Conservation (phyloP, 2,113 vertebrate genomes). For the Tetrax tetrax region DNA sequence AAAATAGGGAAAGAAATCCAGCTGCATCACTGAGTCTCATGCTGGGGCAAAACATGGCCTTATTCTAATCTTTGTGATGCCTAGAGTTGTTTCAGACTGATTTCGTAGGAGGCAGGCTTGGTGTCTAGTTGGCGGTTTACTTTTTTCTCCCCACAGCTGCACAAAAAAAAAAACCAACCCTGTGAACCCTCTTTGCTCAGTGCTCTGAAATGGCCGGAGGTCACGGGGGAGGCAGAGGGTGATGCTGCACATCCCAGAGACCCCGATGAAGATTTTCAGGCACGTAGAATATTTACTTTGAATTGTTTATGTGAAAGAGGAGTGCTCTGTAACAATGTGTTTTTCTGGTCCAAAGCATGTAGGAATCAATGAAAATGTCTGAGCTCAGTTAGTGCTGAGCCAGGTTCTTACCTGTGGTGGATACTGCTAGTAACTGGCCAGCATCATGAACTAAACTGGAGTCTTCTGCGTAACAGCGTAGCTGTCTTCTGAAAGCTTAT, state of each 20-base stretch:
- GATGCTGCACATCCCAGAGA: not conserved
- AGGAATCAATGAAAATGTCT: not conserved
- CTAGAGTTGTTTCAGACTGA: not conserved
- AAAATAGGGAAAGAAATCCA: not conserved
- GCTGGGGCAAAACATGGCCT: not conserved
- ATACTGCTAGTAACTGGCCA: not conserved
- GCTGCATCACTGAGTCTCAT: not conserved
- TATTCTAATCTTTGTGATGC: not conserved
- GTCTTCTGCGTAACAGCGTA: not conserved
- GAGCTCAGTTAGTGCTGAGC: not conserved
- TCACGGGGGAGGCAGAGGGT: not conserved
- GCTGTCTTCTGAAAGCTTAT: not conserved
- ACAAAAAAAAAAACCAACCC: fast-evolving
- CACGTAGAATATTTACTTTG: not conserved
- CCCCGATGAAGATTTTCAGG: not conserved
- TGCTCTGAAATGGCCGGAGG: not conserved
- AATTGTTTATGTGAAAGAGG: not conserved
- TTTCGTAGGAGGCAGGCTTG: not conserved
- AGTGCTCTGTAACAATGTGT: not conserved
- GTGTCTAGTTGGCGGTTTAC: not conserved
- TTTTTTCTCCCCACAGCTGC: not conserved
- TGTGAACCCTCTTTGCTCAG: not conserved
- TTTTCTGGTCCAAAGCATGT: not conserved
- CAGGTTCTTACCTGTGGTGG: not conserved
- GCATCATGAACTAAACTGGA: not conserved